Conservation (phyloP, 2,113 vertebrate genomes). For the Petromus typicus region DNA sequence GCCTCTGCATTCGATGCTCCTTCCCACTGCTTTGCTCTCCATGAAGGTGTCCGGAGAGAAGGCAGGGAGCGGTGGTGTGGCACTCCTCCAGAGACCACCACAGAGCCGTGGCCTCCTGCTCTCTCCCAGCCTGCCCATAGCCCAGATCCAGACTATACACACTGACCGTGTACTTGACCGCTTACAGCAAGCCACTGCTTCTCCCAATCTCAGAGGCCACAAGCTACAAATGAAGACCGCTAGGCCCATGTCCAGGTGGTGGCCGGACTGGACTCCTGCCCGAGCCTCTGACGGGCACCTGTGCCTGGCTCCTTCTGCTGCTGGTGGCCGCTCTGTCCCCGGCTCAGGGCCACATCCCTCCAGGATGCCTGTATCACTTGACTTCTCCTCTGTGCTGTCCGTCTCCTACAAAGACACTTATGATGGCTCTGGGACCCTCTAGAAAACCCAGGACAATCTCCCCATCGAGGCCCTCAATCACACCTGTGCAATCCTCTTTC, state of each 20-base stretch:
- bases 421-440: background rate
- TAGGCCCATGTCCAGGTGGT: background rate
- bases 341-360: background rate
- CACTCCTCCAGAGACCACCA: too few relatives aligned
- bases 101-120: background rate
- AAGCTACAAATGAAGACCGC: background rate
- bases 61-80: background rate
- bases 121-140: background rate
- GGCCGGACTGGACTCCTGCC: background rate
- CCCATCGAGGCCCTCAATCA: background rate
- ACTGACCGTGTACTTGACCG: background rate
- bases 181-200: background rate
- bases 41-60: background rate
- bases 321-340: background rate
- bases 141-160: background rate
- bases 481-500: background rate
- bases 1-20: background rate
- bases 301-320: background rate
- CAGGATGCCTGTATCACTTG: background rate
- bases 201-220: background rate
- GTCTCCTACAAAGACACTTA: background rate
- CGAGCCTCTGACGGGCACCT: background rate
- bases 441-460: background rate
- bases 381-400: background rate
- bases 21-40: background rate